These are phyloP conservation scores for Aphyosemion australe DNA, from an alignment of 2,113 vertebrate genomes.

Conservation along the genomic window DNA sequence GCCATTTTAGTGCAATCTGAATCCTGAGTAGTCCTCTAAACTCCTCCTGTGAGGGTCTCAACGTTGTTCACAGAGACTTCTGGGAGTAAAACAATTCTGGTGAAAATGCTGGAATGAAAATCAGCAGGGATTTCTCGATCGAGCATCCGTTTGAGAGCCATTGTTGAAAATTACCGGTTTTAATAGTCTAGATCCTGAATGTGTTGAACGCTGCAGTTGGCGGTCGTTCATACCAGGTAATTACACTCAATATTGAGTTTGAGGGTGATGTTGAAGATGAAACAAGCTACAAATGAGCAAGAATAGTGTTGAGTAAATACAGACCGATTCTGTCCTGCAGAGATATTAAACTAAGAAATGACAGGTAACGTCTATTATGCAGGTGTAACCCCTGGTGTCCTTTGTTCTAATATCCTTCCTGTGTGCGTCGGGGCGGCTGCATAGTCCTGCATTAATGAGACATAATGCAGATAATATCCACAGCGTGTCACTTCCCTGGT, in stretches of 20 bases:
- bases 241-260: constrained; percentile 22
- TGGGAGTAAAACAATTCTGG: constrained; percentile 14
- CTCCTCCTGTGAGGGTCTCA: neutral
- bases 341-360: neutral
- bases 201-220: constrained; percentile 17
- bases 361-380: neutral
- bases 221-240: constrained; percentile 8
- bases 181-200: constrained; percentile 15
- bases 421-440: constrained; percentile 26
- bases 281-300: neutral
- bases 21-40: neutral
- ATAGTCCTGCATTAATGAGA: constrained; percentile 59
- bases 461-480: constrained; percentile 50
- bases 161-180: constrained; percentile 8
- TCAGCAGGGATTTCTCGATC: constrained; percentile 9
- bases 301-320: neutral
- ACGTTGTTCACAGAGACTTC: constrained; percentile 2
- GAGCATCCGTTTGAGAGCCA: neutral
- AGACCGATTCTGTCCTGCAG: neutral
- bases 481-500: neutral
- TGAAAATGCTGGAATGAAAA: constrained; percentile 19
- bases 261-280: neutral
- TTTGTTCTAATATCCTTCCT: constrained; percentile 30
- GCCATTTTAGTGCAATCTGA: constrained; percentile 3
- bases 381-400: constrained; percentile 15